phyloP scores from a whole-genome alignment of 2,113 vertebrate genomes.

The Stegostoma tigrinum region DNA sequence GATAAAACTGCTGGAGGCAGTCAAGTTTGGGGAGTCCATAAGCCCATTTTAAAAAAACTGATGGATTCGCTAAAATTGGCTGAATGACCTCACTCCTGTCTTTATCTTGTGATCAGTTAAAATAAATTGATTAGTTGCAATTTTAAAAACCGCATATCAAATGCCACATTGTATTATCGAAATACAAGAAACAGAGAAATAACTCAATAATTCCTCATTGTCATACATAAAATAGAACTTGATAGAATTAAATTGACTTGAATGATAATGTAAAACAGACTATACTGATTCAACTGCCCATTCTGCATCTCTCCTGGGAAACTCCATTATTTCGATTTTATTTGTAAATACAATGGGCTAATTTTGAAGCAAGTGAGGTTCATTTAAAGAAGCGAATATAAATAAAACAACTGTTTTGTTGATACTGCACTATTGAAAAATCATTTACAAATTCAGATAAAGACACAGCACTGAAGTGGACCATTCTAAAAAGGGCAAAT shows the following conservation, averaged over 20 bases:
- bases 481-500: not conserved
- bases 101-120: not conserved
- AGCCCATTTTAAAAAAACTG: not conserved
- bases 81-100: not conserved
- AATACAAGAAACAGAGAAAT: not conserved
- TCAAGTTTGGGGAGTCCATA: not conserved
- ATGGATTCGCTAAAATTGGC: not conserved
- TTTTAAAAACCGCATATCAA: not conserved
- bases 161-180: too few relatives aligned
- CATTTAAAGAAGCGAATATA: not conserved
- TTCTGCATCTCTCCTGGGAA: not conserved
- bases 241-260: not conserved
- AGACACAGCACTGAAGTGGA: not conserved
- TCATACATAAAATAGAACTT: not conserved
- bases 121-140: not conserved
- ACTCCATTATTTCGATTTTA: not conserved
- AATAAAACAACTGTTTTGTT: not conserved
- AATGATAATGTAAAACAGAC: not conserved
- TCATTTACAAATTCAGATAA: conserved; percentile 24
- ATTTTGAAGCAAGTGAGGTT: not conserved
- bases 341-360: not conserved
- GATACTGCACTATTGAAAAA: not conserved
- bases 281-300: not conserved
- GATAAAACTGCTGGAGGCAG: not conserved
- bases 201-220: not conserved